Evolutionary conservation across 2,797 vertebrate species (phyloP).

Genomic region (Acipenser transmontanus): DNA sequence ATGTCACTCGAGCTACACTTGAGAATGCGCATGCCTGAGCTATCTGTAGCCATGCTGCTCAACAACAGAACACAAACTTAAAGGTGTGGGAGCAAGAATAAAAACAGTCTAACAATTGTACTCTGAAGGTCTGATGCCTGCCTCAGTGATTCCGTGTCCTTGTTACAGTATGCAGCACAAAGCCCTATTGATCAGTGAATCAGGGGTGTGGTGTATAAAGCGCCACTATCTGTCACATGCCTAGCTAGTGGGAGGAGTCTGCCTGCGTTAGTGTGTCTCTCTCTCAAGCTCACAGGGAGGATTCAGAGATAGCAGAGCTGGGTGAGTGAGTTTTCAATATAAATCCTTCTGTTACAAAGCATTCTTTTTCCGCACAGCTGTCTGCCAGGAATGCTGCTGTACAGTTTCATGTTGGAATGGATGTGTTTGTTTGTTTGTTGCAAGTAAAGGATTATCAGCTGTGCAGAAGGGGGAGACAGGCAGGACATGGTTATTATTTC

Average conservation of each 20-base stretch:
- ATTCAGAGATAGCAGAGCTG: slow-evolving; percentile 48
- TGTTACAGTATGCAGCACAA: slow-evolving; percentile 21
- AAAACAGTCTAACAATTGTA: too few relatives aligned
- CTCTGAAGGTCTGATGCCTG: background rate
- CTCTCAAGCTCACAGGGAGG: slow-evolving; percentile 60
- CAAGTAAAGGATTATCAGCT: too few relatives aligned
- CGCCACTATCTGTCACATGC: slow-evolving; percentile 50
- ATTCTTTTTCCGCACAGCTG: slow-evolving; percentile 16
- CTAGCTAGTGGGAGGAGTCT: slow-evolving; percentile 44
- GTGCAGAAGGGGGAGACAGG: too few relatives aligned
- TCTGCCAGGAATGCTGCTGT: slow-evolving; percentile 23
- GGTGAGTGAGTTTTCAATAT: slow-evolving; percentile 29
- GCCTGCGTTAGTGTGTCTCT: slow-evolving; percentile 39
- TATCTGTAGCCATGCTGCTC: too few relatives aligned
- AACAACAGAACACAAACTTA: too few relatives aligned
- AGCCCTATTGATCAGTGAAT: slow-evolving; percentile 51
- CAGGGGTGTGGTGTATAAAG: slow-evolving; percentile 51
- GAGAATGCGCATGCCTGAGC: too few relatives aligned
- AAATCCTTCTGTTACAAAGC: slow-evolving; percentile 8
- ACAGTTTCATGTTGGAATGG: background rate
- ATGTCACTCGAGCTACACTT: too few relatives aligned
- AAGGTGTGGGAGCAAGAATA: too few relatives aligned
- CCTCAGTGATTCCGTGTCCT: background rate
- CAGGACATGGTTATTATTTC: too few relatives aligned
- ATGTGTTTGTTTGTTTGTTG: background rate